Conservation (phyloP, 2,113 vertebrate species). For the Thalassarche chlororhynchos region DNA sequence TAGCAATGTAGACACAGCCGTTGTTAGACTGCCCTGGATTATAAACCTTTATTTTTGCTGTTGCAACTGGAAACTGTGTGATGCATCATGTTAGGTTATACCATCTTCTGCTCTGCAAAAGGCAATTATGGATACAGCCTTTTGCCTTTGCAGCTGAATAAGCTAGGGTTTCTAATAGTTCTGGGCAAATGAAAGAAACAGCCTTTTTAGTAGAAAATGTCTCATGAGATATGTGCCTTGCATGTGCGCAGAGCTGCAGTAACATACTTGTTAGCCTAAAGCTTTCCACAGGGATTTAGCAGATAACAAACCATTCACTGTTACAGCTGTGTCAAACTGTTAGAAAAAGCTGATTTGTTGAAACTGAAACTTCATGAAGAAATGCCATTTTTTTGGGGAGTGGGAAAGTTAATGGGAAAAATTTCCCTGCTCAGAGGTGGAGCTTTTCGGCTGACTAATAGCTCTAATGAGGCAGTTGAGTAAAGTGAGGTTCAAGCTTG, state of each 20-base stretch:
- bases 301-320: not conserved
- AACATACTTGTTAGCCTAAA: not conserved
- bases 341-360: not conserved
- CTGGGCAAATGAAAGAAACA: not conserved
- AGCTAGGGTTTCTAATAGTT: not conserved
- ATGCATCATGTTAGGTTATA: not conserved
- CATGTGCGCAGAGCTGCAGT: not conserved
- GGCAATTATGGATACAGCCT: not conserved
- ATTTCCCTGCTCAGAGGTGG: too few species aligned
- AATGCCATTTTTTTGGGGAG: accelerated
- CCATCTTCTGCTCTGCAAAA: not conserved
- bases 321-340: not conserved
- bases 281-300: not conserved
- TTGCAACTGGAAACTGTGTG: not conserved
- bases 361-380: not conserved
- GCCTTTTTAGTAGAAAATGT: not conserved
- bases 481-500: not conserved
- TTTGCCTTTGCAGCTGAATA: not conserved
- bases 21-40: not conserved
- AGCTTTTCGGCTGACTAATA: not conserved
- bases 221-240: not conserved
- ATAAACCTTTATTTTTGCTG: not conserved
- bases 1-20: not conserved
- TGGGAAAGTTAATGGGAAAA: accelerated
- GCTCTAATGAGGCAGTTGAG: not conserved